Base-by-base conservation (phyloP, 2,113 vertebrate species). In the Callochromis pleurospilus region DNA sequence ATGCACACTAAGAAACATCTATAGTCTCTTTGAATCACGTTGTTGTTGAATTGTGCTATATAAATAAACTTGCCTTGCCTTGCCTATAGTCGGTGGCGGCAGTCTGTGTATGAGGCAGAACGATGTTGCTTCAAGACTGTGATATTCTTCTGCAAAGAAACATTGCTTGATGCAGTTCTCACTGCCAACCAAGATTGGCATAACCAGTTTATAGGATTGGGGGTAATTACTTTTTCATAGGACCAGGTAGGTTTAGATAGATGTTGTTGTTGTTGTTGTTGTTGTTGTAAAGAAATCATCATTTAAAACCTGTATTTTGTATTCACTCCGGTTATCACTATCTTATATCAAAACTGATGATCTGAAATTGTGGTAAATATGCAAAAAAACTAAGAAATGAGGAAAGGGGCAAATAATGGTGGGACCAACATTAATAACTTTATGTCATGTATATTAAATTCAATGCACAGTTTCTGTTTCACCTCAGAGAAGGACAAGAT, bases 1-100 rank as follows among this genome's bases (percentile, higher is more conserved):
- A 94, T 87, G 90, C 89, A 80, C 36, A 13, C 86, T 80, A 19
- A 56, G 93, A 45, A 65, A 93, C 80, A 83, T 85, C 87, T 86
- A 81, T 90, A 87, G 82, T 65, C 54, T 17, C 26, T 60, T 60
- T 60, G 8, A 17, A 60, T 60, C 56, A 60, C 56, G 14, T 60
- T 60, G 26, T 60, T 60, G 56, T 60, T 60, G 56, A 60, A 60
- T 60, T 60, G 56, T 31, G 14, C 56, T 31, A 60, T 17, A 31
- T 60, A 60, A 60, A 60, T 31, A 60, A 60, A 60, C 14, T 60
- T 60, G 26, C 56, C 26, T 56, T 56, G 53, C 54, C 11, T 58
- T 58, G 26, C 8, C 87, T 86, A 81, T 90, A 86, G 84, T 65
- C 51, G n/a, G 47, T 45, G 88, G 77, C 6, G 75, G 85, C 11